These are phyloP conservation scores for Catamblyrhynchus diadema DNA, from an alignment of 2,797 vertebrate genomes.

Conservation along the genomic window DNA sequence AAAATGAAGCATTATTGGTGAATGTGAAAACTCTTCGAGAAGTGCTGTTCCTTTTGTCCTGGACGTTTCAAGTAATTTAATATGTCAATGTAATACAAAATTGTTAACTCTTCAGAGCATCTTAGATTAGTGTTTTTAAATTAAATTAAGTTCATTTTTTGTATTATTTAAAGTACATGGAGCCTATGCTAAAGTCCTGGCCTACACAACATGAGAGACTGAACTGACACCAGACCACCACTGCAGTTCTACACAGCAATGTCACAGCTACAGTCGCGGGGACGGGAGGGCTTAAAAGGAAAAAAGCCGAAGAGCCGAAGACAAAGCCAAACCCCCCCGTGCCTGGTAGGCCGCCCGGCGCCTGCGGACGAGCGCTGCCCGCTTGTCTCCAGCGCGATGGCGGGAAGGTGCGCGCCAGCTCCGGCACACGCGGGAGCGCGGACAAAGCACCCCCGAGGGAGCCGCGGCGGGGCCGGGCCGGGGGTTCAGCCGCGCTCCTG, in stretches of 20 bases:
- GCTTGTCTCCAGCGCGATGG: not conserved
- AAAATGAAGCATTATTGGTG: accelerated
- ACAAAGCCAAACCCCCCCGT: not conserved
- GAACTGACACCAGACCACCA: not conserved
- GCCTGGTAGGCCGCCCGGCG: not conserved
- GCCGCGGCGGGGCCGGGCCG: not conserved
- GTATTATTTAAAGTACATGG: accelerated
- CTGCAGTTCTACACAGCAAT: not conserved
- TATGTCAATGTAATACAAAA: accelerated
- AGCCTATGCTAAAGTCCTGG: accelerated
- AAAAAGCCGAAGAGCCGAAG: not conserved
- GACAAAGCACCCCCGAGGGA: not conserved
- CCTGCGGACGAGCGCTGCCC: not conserved
- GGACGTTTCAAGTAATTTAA: accelerated
- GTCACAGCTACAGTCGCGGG: too few species aligned
- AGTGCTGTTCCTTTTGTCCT: not conserved
- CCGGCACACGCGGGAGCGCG: not conserved
- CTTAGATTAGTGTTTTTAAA: accelerated
- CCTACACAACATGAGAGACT: not conserved
- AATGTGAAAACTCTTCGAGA: accelerated
- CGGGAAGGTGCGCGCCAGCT: not conserved
- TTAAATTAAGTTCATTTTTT: not conserved
- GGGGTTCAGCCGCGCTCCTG: not conserved
- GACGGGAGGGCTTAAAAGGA: not conserved
- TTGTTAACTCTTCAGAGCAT: not conserved